A percentile compares a stretch with the other conserved stretches of the same genome.
Evolutionary conservation across 2,888 invertebrate genomes (phyloP).

Genomic region (Coelopa pilipes): DNA sequence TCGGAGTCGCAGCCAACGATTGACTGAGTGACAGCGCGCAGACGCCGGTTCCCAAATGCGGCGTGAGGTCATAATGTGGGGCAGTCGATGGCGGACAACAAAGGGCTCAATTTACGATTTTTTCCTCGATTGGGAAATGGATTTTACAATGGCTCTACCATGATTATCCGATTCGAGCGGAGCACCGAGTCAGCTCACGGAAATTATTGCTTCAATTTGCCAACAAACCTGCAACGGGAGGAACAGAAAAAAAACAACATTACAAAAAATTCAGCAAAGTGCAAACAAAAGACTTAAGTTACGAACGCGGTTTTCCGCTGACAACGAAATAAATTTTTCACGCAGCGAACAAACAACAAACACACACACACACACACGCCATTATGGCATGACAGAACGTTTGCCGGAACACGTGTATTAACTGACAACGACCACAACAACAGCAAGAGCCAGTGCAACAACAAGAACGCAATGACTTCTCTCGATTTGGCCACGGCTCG

Average conservation of each 20-base stretch:
- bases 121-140: too few relatives aligned
- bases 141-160: too few relatives aligned
- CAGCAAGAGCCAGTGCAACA: neutral
- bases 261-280: neutral
- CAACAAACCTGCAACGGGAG: constrained; percentile 12
- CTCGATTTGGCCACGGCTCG: neutral
- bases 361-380: neutral
- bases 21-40: too few relatives aligned
- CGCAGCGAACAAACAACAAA: neutral
- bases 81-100: too few relatives aligned
- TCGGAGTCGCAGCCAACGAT: too few relatives aligned
- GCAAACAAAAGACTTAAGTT: constrained; percentile 21
- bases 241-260: constrained; percentile 3
- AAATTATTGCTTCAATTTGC: neutral
- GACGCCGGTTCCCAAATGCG: too few relatives aligned
- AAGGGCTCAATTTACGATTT: too few relatives aligned
- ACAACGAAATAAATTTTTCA: neutral
- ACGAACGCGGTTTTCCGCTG: neutral
- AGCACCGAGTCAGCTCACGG: too few relatives aligned
- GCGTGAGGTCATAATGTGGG: too few relatives aligned
- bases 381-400: neutral
- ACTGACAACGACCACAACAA: constrained; percentile 10
- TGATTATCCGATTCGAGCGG: too few relatives aligned
- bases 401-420: constrained; percentile 11
- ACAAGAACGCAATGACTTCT: neutral